Base-by-base conservation (phyloP, 2,113 vertebrate species). In the Solenodon paradoxus region DNA sequence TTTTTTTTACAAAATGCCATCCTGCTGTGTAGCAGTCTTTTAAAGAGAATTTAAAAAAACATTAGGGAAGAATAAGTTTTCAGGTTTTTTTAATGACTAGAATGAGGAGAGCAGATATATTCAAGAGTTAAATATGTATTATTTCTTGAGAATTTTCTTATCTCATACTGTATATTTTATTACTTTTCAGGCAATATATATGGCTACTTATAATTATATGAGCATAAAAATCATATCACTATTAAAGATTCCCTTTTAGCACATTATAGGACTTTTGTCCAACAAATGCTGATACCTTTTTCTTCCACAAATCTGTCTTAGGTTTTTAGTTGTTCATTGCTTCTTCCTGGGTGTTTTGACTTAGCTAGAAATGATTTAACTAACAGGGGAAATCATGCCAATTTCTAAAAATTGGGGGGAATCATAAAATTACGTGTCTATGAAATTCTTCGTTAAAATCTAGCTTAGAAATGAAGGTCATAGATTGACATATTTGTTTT, bases 281-380 rank as follows among this genome's bases (percentile, higher is more conserved):
- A 86, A 22, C 81, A 92, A 95, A 51, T 20, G 57, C 45, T 94
- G 68, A 95, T 38, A 68, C 16, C 85, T 90, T 84, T 95, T 97
- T 49, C 51, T 95, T 96, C 87, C 85, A 88, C 47, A 9, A 88
- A 12, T 96, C 53, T 69, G 35, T 95, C 32, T 84, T 49, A 69
- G 83, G n/a, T 90, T 96, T 97, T 96, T 53, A 93, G 61, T 91
- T 96, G 77, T 94, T 95, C 90, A 92, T 47, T 96, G 45, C 85
- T 96, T 92, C 75, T 81, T 96, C 83, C 91, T 96, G 94, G 96
- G 72, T 92, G 96, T 96, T 88, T 92, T 87, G 77, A 81, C 74
- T 97, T 40, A 90, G 49, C 55, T 97, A 42, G 59, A 93, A 97
- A 97, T 97, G 92, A 88, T 96, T 95, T 66, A 95, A 91, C 38